Percentiles rank a stretch among this genome's conserved stretches.
phyloP scores from a whole-genome alignment of 2,797 vertebrate species.

The Lepidocolaptes lacrymiger region DNA sequence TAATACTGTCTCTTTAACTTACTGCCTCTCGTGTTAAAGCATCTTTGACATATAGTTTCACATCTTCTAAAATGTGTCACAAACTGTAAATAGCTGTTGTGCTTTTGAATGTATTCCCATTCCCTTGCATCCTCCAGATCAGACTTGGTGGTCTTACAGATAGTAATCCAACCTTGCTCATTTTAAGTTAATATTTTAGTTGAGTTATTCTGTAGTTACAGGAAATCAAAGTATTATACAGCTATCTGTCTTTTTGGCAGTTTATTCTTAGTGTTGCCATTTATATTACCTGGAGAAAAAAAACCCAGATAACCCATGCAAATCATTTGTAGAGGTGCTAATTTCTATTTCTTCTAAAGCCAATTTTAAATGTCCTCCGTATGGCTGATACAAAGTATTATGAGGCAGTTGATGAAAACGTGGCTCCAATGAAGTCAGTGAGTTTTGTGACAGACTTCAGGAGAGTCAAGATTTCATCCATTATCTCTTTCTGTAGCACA shows the following conservation, averaged over 20 bases:
- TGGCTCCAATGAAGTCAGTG: slow-evolving; percentile 13
- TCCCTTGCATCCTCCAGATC: slow-evolving; percentile 35
- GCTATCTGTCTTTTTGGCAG: slow-evolving; percentile 56
- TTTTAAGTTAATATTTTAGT: slow-evolving; percentile 27
- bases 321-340: slow-evolving; percentile 14
- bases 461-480: slow-evolving; percentile 2
- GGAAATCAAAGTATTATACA: slow-evolving; percentile 44
- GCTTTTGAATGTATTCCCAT: slow-evolving; percentile 63
- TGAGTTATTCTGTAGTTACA: slow-evolving; percentile 39
- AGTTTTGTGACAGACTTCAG: slow-evolving; percentile 2
- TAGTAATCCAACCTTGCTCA: background rate
- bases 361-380: slow-evolving; percentile 23
- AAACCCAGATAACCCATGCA: background rate
- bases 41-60: background rate
- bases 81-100: slow-evolving; percentile 50
- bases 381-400: slow-evolving; percentile 35
- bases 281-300: slow-evolving; percentile 57
- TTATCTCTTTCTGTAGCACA: slow-evolving; percentile 7
- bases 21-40: background rate
- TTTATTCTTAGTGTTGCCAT: slow-evolving; percentile 29
- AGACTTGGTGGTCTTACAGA: slow-evolving; percentile 18
- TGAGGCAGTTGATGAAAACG: background rate
- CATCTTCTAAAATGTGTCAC: background rate
- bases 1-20: background rate
- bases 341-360: slow-evolving; percentile 41